Evolutionary conservation across 2,888 invertebrate species (phyloP).

Genomic region (Zygogramma bicolorata): DNA sequence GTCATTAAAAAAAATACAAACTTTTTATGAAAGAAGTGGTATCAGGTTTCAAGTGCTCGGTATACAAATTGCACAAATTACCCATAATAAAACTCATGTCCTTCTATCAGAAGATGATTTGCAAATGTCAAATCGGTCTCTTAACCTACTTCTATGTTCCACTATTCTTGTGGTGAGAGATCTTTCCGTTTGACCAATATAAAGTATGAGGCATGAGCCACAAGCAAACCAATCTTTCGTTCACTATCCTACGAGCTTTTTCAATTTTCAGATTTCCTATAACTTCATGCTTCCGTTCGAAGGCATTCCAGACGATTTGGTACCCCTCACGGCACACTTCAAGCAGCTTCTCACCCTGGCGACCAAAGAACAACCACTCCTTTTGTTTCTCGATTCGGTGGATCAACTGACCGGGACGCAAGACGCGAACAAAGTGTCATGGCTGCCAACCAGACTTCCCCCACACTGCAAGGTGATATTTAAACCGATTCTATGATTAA

Average conservation of each 20-base stretch:
- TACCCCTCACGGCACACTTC: conserved; percentile 95
- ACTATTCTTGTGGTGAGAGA: too few species aligned
- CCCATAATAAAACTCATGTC: too few species aligned
- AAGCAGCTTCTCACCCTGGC: conserved; percentile 92
- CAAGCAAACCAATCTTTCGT: too few species aligned
- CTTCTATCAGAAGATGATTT: too few species aligned
- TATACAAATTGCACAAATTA: too few species aligned
- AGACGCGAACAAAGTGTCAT: conserved; percentile 94
- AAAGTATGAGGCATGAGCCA: too few species aligned
- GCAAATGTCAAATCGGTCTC: too few species aligned
- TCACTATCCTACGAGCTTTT: background rate
- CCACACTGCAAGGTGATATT: conserved; percentile 91
- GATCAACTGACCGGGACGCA: conserved; percentile 96
- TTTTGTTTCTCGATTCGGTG: conserved; percentile 94
- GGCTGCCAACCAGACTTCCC: conserved; percentile 94
- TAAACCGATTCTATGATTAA: background rate
- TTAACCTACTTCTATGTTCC: too few species aligned
- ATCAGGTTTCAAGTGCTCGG: too few species aligned
- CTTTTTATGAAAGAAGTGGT: too few species aligned
- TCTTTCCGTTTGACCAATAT: too few species aligned
- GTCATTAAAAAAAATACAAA: too few species aligned
- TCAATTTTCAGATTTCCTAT: conserved; percentile 85
- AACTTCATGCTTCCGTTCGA: conserved; percentile 93
- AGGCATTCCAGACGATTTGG: conserved; percentile 95
- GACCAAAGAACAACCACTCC: conserved; percentile 84